These are phyloP conservation scores for Lasioglossum morio DNA, from an alignment of 2,888 invertebrate genomes.

Conservation along the genomic window DNA sequence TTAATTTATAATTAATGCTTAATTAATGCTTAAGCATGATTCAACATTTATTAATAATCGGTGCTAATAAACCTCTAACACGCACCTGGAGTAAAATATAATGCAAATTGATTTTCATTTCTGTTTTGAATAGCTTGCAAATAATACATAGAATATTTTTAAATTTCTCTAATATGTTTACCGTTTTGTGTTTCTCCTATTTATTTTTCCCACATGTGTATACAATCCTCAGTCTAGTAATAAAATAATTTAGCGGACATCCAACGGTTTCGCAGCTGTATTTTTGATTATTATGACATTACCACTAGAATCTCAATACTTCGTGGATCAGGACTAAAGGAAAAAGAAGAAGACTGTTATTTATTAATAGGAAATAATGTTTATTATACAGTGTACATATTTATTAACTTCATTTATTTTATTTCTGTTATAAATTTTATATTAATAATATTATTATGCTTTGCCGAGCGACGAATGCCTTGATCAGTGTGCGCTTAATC, in stretches of 20 bases:
- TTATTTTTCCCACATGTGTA: not conserved
- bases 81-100: not conserved
- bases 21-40: too few relatives aligned
- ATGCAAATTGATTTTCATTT: not conserved
- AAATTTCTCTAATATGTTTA: not conserved
- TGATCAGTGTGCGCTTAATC: constrained; percentile 84
- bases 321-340: not conserved
- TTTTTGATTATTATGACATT: not conserved
- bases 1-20: not conserved
- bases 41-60: not conserved
- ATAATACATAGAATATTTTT: not conserved
- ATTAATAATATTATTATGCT: constrained; percentile 84
- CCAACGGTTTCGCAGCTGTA: not conserved
- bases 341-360: constrained; percentile 56
- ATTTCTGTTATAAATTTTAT: constrained; percentile 85
- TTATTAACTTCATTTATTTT: constrained; percentile 85
- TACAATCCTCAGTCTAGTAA: not conserved
- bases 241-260: not conserved
- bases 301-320: too few relatives aligned
- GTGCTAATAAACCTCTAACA: not conserved
- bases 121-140: not conserved
- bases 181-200: not conserved
- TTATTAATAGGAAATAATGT: constrained; percentile 85
- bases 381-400: constrained; percentile 85
- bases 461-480: constrained; percentile 84